Percentiles rank a stretch among this genome's conserved stretches.
Conservation (phyloP, 2,113 vertebrate genomes). For the Leptobrachium leishanense region DNA sequence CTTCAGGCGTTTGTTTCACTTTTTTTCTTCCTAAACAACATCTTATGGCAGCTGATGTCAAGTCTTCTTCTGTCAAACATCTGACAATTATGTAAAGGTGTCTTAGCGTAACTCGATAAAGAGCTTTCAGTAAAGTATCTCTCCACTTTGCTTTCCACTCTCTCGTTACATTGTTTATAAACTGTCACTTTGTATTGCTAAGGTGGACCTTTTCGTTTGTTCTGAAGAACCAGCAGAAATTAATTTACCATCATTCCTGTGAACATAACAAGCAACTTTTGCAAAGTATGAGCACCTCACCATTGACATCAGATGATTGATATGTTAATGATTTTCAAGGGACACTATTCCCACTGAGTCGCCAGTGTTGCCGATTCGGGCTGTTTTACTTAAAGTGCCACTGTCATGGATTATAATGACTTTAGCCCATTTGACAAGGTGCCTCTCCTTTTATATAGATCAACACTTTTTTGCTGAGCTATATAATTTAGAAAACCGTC, state of each 20-base stretch:
- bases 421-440: too few relatives aligned
- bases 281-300: background rate
- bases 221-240: background rate
- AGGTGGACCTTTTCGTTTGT: background rate
- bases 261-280: background rate
- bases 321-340: too few relatives aligned
- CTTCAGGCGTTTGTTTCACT: background rate
- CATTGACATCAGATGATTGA: too few relatives aligned
- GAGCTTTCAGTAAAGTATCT: background rate
- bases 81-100: conserved; percentile 1
- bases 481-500: too few relatives aligned
- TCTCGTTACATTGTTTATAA: background rate
- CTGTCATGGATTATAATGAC: too few relatives aligned
- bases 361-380: too few relatives aligned
- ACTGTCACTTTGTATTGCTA: background rate
- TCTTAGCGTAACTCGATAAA: background rate
- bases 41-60: background rate
- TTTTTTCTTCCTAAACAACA: background rate
- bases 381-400: too few relatives aligned
- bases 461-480: too few relatives aligned
- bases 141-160: background rate
- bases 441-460: too few relatives aligned
- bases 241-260: background rate
- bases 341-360: too few relatives aligned
- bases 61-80: background rate